Evolutionary conservation across 2,888 invertebrate genomes (phyloP), one percentile per base, ranked within the genome.

Genomic region (Euplagia quadripunctaria): DNA sequence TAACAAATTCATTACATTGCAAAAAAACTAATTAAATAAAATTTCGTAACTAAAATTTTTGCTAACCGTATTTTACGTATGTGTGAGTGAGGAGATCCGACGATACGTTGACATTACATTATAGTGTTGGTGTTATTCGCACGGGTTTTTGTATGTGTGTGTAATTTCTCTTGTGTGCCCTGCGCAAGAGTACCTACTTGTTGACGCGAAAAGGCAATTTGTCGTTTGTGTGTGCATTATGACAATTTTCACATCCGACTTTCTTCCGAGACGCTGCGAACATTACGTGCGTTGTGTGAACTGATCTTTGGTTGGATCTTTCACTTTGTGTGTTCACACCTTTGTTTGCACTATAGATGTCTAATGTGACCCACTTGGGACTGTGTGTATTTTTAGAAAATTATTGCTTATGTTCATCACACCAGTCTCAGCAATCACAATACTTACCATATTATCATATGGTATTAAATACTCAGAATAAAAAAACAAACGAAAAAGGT

Each of bases 201-300:
- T 82, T 81, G 86, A 86, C 87, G 92, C 92, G 92, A 93, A 94
- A 94, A 93, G 88, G 86, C 86, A 87, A 91, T 90, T 91, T 88
- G 90, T 89, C 89, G 88, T 85, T 86, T 85, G 83, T 88, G 88
- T 91, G 93, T 93, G 92, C 92, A 91, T 90, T 94, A 94, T 94
- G 94, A 90, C 91, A 88, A 93, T 92, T 92, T 94, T 95, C 95
- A 94, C 95, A 95, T 96, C 95, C 95, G 94, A 96, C 95, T 95
- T 95, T 95, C 95, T 91, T 95, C 91, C 77, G 85, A 88, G 87
- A 86, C 84, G 84, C 87, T 73, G 87, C 85, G 89, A 88, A 87
- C 86, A 84, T 88, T 86, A 88, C 87, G 87, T 85, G 86, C 78
- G 84, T 80, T 86, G 87, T 89, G 89, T 87, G 90, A 90, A 90